Base-by-base conservation (phyloP, 2,888 invertebrate genomes). In the Chloroclystis v-ata region DNA sequence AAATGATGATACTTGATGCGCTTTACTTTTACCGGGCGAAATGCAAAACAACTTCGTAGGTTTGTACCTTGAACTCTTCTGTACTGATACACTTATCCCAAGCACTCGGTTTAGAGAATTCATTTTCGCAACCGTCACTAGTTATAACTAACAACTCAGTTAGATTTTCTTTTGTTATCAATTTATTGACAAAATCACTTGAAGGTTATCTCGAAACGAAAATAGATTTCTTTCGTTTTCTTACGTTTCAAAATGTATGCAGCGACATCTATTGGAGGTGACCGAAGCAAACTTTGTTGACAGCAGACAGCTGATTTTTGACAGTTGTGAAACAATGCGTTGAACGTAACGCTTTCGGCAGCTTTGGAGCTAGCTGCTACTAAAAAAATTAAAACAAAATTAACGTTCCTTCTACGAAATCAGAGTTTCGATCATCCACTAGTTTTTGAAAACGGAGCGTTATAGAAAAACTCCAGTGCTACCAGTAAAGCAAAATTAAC, bases 141-240 rank as follows among this genome's bases (percentile, higher is more conserved):
- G 40, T 44, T 35, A 5, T 58, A 68, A 59, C 63, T 66, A 64
- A 61, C 60, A 59, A 58, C 56, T 52, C 49, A 63, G 60, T 54
- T 65, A 66, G 63, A 59, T 60, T 46, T 63, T 65, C 69, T 59
- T 64, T 78, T 78, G 80, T 83, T 86, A 85, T 82, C 85, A 85
- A 70, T 72, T 69, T 73, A 69, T 76, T 81, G 75, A 82, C 82
- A 83, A 83, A 84, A 84, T 78, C 82, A 82, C 75, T 83, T 83
- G 85, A 86, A 87, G 86, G 86, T 87, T 87, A 87, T 81, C 83
- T 72, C 39, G 32, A 33, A 12, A 11, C 67, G 65, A 76, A 82
- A 83, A 82, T 79, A 81, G 78, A 79, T 49, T 53, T 24, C 13
- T 32, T 42, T 40, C 32, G 32, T 74, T 42, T 16, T 74, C 54